Base-by-base conservation (phyloP, 1,140 invertebrate genomes). In the Drosophila jambulina region DNA sequence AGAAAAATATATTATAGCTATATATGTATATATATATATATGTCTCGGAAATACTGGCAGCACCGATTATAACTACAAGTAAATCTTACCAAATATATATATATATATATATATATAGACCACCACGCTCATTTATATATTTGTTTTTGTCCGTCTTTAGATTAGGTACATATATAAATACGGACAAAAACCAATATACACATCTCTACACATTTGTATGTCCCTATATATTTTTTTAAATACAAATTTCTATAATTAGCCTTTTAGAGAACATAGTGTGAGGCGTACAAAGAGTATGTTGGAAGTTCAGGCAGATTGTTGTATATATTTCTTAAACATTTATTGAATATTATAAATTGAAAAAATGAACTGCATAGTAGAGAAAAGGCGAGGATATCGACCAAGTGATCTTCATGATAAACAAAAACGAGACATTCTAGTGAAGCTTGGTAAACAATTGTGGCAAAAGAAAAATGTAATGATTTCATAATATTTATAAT, bases 401-500 rank as follows among this genome's bases (percentile, higher is more conserved):
- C 97, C 97, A 3, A 97, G 96, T 0, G 97, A 98, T 92, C 95
- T 96, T 86, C 95, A 95, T 92, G 96, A 98, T 93, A 96, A 96
- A 2, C 93, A 94, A 49, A 97, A 97, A 93, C 95, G 95, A 87
- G 95, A 96, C 80, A 96, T 97, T 93, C 94, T 98, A 56, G 96
- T 96, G 62, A 95, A 95, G 84, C 94, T 98, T 75, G 97, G 96
- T 75, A 82, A 38, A 57, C 84, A 85, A 90, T 77, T 93, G 58
- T 93, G 80, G 93, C 88, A 75, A 54, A 82, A 67, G 54, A 75
- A 67, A 65, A 74, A 90, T 70, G 88, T 88, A 81, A 32, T 74
- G 72, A 76, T 59, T 51, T 32, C 17, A 74, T 71, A 10, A 25
- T 25, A 23, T 51, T 6, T 40, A 58, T 8, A 70, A 10, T 21